Evolutionary conservation across 2,113 vertebrate species (phyloP), one percentile per base, ranked within the genome.

Genomic region (Menura novaehollandiae): DNA sequence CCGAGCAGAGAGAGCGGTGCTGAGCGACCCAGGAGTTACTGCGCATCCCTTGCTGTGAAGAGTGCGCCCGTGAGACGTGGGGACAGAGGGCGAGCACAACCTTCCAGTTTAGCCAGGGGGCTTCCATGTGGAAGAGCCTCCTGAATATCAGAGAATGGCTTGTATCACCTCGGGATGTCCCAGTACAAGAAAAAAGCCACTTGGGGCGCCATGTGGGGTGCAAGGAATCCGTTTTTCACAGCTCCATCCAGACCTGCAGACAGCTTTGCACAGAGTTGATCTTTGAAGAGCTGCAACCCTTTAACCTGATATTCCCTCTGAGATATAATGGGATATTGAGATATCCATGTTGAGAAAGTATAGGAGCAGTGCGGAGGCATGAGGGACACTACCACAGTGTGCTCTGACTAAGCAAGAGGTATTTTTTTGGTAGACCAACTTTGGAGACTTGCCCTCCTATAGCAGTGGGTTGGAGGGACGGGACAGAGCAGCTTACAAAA

Each of bases 51-150:
- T 6, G 2, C 20, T 11, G 46, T 7, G 39, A 17, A 53, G 23
- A 28, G 27, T 2, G 4, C 44, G 56, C 26, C 72, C 51, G 0
- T 17, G 76, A 24, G 59, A 6, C 2, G 0, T 3, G n/a, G 21
- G 9, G 33, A 13, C 22, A 6, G n/a, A 20, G 37, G 18, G 13
- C 2, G 8, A 71, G 60, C 33, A 0, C 28, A 7, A 41, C 15
- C 11, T 56, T 21, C 33, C 17, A 0, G 27, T 12, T 68, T 7
- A 72, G 35, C 60, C 49, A 1, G 22, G 11, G 7, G 11, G 2
- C 20, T 81, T 59, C 73, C 62, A 2, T 6, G 17, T 37, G 69
- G 53, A 44, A 59, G 35, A 64, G 33, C 23, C 19, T 12, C 27
- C 47, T 56, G 74, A 6, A 7, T 43, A 55, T 60, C 52, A 16